phyloP scores from a whole-genome alignment of 2,888 invertebrate genomes.

The Cancer borealis region DNA sequence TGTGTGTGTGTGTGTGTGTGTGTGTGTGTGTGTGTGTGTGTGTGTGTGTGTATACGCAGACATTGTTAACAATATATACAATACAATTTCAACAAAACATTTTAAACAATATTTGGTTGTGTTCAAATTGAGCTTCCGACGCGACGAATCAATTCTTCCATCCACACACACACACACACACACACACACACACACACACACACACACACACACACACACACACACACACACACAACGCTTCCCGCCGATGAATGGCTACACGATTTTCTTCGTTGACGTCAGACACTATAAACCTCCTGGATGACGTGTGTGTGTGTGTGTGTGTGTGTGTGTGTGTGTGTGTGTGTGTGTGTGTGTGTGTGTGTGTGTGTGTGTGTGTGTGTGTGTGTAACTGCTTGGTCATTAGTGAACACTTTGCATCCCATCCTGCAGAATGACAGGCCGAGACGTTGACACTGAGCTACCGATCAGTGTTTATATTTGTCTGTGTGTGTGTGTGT shows the following conservation, averaged over 20 bases:
- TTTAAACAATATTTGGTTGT: background rate
- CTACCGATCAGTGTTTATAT: background rate
- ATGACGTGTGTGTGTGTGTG: conserved; percentile 23
- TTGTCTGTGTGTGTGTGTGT: background rate
- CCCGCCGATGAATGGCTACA: background rate
- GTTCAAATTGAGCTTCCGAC: background rate
- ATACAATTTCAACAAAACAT: background rate
- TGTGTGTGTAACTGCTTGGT: background rate
- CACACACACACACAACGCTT: background rate
- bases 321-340: conserved; percentile 34
- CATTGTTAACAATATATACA: background rate
- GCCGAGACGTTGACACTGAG: too few species aligned
- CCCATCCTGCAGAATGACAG: too few species aligned
- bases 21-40: background rate
- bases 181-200: background rate
- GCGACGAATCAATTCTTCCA: background rate
- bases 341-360: conserved; percentile 15
- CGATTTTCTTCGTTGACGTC: conserved; percentile 24
- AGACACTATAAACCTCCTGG: background rate
- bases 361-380: conserved; percentile 21
- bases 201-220: background rate
- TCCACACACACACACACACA: background rate
- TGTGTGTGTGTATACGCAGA: background rate
- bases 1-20: background rate
- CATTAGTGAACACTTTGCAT: too few species aligned